These are phyloP conservation scores for Procapra przewalskii DNA, from an alignment of 2,113 vertebrate species.

Conservation along the genomic window DNA sequence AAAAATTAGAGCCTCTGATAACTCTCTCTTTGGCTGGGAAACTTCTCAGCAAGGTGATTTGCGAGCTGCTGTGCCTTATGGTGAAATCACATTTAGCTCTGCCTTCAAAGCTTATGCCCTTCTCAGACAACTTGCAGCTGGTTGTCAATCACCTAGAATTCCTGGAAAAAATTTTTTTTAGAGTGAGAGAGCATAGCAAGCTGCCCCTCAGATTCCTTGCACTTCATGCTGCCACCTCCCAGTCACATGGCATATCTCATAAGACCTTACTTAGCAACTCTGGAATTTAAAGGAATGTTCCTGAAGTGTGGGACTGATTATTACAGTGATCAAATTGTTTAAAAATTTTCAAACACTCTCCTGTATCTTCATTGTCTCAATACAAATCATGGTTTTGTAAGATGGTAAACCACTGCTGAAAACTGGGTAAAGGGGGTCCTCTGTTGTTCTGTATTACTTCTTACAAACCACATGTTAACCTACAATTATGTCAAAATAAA, in stretches of 20 bases:
- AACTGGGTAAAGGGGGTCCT: background rate
- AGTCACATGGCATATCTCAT: background rate
- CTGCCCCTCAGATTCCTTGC: background rate
- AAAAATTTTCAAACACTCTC: background rate
- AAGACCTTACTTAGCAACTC: background rate
- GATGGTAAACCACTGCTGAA: background rate
- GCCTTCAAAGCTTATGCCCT: conserved; percentile 90
- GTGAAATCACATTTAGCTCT: conserved; percentile 83
- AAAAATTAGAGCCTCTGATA: background rate
- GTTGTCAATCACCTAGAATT: conserved; percentile 90
- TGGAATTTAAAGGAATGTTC: background rate
- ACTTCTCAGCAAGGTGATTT: background rate
- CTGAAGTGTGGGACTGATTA: background rate
- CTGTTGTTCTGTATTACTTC: background rate
- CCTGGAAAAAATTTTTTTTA: conserved; percentile 83
- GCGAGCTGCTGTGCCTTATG: background rate
- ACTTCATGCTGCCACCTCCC: background rate
- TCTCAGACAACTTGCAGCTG: conserved; percentile 86
- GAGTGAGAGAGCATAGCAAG: background rate
- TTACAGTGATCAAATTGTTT: background rate
- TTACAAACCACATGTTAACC: background rate
- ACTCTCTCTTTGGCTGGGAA: background rate
- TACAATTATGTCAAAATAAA: background rate
- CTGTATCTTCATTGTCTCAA: background rate
- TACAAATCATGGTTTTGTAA: conserved; percentile 7